A percentile compares a stretch with the other conserved stretches of the same genome.
Evolutionary conservation across 2,113 vertebrate species (phyloP).

Genomic region (Apodemus sylvaticus): DNA sequence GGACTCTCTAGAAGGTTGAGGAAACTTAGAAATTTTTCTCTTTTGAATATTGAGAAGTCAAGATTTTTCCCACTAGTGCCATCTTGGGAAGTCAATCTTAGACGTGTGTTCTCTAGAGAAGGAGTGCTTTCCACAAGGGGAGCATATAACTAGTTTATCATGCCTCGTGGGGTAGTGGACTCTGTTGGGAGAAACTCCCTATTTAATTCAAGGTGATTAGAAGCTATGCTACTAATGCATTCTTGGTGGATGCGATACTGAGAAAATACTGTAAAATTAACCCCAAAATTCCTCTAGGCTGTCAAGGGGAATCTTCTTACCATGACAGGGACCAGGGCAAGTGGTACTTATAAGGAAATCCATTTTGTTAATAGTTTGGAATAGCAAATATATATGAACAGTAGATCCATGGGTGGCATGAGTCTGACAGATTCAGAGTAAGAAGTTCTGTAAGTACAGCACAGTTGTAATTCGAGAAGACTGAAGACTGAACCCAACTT

Average conservation of each 20-base stretch:
- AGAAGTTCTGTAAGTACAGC: background rate
- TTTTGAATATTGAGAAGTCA: background rate
- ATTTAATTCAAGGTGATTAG: background rate
- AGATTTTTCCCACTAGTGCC: background rate
- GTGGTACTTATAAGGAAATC: background rate
- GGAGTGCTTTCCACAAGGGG: too few species aligned
- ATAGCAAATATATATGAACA: background rate
- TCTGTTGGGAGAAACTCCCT: background rate
- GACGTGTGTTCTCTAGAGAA: background rate
- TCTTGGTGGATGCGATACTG: background rate
- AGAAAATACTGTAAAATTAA: background rate
- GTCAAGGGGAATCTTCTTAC: too few species aligned
- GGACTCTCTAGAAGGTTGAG: background rate
- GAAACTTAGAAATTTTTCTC: background rate
- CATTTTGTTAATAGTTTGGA: background rate
- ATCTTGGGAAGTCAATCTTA: background rate
- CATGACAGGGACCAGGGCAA: background rate
- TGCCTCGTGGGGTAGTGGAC: background rate
- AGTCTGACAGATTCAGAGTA: background rate
- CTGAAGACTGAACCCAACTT: background rate
- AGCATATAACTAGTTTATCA: fast-evolving
- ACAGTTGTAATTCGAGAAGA: background rate
- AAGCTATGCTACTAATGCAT: background rate
- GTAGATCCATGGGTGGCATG: background rate
- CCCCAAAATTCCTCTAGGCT: background rate